phyloP scores from a whole-genome alignment of 2,888 invertebrate genomes.

The Teinopalpus imperialis region DNA sequence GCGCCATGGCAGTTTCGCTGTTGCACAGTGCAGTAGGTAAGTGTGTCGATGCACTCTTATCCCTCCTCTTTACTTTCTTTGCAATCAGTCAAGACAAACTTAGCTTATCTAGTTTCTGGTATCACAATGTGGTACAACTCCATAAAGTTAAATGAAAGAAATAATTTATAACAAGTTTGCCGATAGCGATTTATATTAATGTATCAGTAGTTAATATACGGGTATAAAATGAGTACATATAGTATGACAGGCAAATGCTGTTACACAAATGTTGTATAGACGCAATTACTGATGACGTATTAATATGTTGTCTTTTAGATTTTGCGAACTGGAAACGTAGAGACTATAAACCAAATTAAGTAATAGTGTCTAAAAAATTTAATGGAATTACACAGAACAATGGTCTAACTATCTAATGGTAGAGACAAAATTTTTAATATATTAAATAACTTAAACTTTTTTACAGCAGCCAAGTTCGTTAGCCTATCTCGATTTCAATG shows the following conservation, averaged over 20 bases:
- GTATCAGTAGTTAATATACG: not conserved
- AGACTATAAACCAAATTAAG: too few relatives aligned
- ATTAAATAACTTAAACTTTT: not conserved
- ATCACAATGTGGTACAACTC: constrained; percentile 15
- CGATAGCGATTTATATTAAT: not conserved
- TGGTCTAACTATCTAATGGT: too few relatives aligned
- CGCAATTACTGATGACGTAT: too few relatives aligned
- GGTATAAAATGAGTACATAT: too few relatives aligned
- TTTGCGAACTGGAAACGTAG: too few relatives aligned
- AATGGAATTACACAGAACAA: too few relatives aligned
- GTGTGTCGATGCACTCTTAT: constrained; percentile 78
- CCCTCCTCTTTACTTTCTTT: constrained; percentile 63
- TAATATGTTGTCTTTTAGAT: too few relatives aligned
- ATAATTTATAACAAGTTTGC: constrained; percentile 9
- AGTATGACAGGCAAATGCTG: too few relatives aligned
- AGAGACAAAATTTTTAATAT: not conserved
- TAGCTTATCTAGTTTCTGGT: constrained; percentile 51
- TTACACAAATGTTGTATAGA: too few relatives aligned
- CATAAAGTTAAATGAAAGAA: constrained; percentile 16
- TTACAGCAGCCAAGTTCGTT: constrained; percentile 54
- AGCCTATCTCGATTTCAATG: constrained; percentile 74
- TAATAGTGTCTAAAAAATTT: too few relatives aligned
- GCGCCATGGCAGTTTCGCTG: constrained; percentile 71
- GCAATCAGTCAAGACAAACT: constrained; percentile 74
- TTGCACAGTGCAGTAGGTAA: constrained; percentile 77